These are phyloP conservation scores for Drosophila colorata DNA, from an alignment of 2,888 invertebrate species.

Conservation along the genomic window DNA sequence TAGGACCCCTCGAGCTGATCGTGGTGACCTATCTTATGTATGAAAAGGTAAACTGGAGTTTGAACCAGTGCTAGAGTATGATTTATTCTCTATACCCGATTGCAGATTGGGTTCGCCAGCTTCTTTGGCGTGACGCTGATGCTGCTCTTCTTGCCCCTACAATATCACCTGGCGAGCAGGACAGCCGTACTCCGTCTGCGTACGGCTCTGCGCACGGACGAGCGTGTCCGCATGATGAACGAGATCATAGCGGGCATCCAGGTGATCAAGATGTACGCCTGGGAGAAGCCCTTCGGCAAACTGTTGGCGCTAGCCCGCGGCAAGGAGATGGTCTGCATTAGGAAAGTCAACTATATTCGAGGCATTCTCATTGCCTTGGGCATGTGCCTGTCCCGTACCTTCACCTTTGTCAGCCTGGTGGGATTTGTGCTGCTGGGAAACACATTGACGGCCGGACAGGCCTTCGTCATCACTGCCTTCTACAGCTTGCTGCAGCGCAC, in stretches of 20 bases:
- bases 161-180: conserved; percentile 91
- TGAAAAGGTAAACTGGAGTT: conserved; percentile 85
- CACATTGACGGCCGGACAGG: conserved; percentile 91
- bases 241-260: conserved; percentile 95
- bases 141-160: conserved; percentile 89
- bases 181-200: conserved; percentile 87
- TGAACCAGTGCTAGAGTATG: too few relatives aligned
- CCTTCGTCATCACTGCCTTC: conserved; percentile 95
- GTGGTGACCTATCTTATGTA: conserved; percentile 92
- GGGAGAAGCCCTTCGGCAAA: conserved; percentile 94
- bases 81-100: not conserved
- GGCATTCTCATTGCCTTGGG: conserved; percentile 92
- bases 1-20: conserved; percentile 93
- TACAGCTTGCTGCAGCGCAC: conserved; percentile 93
- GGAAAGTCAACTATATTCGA: conserved; percentile 90
- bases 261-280: conserved; percentile 98
- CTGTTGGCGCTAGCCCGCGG: conserved; percentile 89
- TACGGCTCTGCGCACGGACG: conserved; percentile 95
- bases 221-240: conserved; percentile 95
- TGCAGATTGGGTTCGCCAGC: conserved; percentile 86
- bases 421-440: conserved; percentile 90
- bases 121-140: conserved; percentile 87
- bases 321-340: conserved; percentile 88
- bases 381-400: conserved; percentile 93
- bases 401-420: conserved; percentile 93